Base-by-base conservation (phyloP, 2,888 invertebrate genomes). In the Stegophylla sp. region DNA sequence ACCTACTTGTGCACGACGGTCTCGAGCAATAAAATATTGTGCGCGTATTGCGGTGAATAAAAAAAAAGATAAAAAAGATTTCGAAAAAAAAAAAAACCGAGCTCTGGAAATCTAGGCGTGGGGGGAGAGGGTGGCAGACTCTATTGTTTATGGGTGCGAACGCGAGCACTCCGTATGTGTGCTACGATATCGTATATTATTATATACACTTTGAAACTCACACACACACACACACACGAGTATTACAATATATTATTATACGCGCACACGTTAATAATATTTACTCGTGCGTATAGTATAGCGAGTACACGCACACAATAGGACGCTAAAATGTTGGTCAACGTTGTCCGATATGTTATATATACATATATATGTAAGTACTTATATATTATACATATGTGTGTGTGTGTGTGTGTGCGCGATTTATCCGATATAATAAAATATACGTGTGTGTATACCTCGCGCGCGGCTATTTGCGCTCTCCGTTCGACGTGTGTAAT, bases 341-440 rank as follows among this genome's bases (percentile, higher is more conserved):
- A 26, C 23, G 23, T 53, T 53, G 53, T 53, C 53, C 53, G 53
- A 53, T 53, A 5, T 9, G n/a, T 20, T 45, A 45, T 13, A 45
- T 45, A 45, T 12, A n/a, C n/a, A n/a, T 45, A 45, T 45, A 15
- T 45, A 15, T 45, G 12, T 45, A 15, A 9, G 12, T 12, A 15
- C 15, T 45, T 66, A 17, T 23, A 45, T 26, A 45, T 4, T 43
- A 64, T 43, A 43, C 43, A 26, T 26, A 43, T 1, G 20, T n/a
- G 17, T 3, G 45, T 20, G 45, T 26, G 63, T 63, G 67, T 10
- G 17, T 5, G 23, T 43, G 26, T 17, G 23, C 23, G 56, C 72
- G 71, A 72, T 73, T 59, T 59, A 59, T 59, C 59, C 59, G 43
- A 73, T 61, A 73, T 53, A 72, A 72, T 72, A 71, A 71, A 71